Evolutionary conservation across 2,888 invertebrate genomes (phyloP), one percentile per base, ranked within the genome.

Genomic region (Sinohyriopsis cumingii): DNA sequence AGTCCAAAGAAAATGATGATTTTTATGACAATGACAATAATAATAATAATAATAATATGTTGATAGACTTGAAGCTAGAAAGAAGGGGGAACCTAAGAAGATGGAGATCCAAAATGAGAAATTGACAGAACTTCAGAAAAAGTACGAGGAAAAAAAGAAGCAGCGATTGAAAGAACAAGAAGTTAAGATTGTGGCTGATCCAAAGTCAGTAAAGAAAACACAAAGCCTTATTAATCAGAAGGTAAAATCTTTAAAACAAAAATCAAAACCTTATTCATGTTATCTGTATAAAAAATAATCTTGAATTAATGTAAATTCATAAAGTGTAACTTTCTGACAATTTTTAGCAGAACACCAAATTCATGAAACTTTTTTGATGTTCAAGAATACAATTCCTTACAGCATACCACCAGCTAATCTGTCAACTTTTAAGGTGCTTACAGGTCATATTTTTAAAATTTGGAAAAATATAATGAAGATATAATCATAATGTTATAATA

Each of bases 111-210:
- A 83, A 67, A 86, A 83, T 69, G 82, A 83, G 15, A 83, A 83
- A 70, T 67, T 89, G 62, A 68, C 77, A 4, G 84, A 84, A 55
- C 76, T 89, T 59, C 84, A 89, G 73, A 80, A 79, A 64, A 81
- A 78, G 60, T 75, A 89, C 3, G 84, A 87, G 59, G 87, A 86
- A 69, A 87, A 84, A 73, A 79, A 81, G 59, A 81, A 79, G 54
- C 82, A 82, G 65, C 68, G 89, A 68, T 63, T 79, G 25, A 74
- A 75, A 59, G 80, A 82, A 59, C 86, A 87, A 69, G 80, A 84
- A 63, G 70, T 78, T 53, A 60, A 75, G 0, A 80, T 81, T 69
- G 68, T 82, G 7, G 69, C 65, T 12, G 73, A 84, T 1, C 80
- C 77, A 63, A 71, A 76, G 22, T 68, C 76, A 5, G 73, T 78